Base-by-base conservation (phyloP, 2,113 vertebrate species). In the Pollimyrus isidori region DNA sequence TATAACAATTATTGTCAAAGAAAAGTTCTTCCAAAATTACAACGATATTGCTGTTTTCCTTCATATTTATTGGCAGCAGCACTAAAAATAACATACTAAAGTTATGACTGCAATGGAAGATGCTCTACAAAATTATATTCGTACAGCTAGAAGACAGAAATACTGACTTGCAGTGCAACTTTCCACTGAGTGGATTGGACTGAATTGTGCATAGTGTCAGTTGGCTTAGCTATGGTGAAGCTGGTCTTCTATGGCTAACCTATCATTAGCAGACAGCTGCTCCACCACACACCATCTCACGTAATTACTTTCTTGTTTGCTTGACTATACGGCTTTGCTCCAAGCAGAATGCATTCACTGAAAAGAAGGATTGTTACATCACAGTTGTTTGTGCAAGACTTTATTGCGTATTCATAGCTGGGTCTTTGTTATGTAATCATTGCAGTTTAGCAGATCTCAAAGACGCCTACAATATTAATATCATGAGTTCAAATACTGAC, bases 281-380 rank as follows among this genome's bases (percentile, higher is more conserved):
- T 92, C 90, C 91, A 91, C 90, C 90, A 91, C 92, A 92, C 76
- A 90, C 91, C 91, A 91, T 92, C 92, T 88, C 90, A 65, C 91
- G 89, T 93, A 94, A 95, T 95, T 95, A 94, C 92, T 93, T 91
- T 91, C 88, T 69, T 92, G 89, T 88, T 88, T n/a, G 49, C 53
- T 84, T 87, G 50, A 65, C 62, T 48, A 87, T 26, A n/a, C 5
- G 82, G 62, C 58, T 45, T 48, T 30, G 48, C 10, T 86, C 48
- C 10, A 4, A 86, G 62, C 58, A 86, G 45, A 65, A n/a, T 50
- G 39, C 42, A 83, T 45, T 50, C 35, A 52, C 11, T 56, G 42
- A 86, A 65, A 85, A 87, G 62, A 62, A 17, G 48, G 48, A 48
- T n/a, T 11, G 21, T 73, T 69, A 90, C 65, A 69, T 90, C 89